These are phyloP conservation scores for Odontomachus brunneus DNA, from an alignment of 1,140 invertebrate genomes.

Conservation along the genomic window DNA sequence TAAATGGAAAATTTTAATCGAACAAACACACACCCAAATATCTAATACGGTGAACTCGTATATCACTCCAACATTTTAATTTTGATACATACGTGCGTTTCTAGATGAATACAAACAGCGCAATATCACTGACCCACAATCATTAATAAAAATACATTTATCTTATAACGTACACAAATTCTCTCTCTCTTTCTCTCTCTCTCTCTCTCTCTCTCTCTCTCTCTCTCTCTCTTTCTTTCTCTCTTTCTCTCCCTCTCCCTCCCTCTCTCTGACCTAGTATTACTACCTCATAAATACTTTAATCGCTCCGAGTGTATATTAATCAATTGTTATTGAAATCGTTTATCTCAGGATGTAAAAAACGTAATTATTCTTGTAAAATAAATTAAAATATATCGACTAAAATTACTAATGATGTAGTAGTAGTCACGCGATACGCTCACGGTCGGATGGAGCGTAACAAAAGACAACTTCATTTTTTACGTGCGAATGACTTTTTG, in stretches of 20 bases:
- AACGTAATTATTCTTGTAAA: constrained; percentile 42
- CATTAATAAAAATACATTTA: too few species aligned
- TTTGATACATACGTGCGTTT: neutral
- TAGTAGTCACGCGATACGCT: neutral
- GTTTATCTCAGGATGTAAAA: constrained; percentile 14
- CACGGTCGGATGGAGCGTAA: neutral
- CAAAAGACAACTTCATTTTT: constrained; percentile 4
- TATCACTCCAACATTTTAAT: neutral
- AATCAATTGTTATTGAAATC: constrained; percentile 2
- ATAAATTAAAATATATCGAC: constrained; percentile 3
- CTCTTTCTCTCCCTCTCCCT: too few species aligned
- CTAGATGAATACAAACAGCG: constrained; percentile 1
- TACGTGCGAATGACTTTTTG: neutral
- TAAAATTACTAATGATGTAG: constrained; percentile 8
- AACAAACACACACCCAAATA: neutral
- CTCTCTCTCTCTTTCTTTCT: too few species aligned
- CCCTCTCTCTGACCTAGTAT: too few species aligned
- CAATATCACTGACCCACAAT: neutral
- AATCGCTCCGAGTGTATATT: constrained; percentile 21
- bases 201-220: too few species aligned
- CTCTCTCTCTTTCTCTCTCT: too few species aligned
- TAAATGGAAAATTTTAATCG: constrained; percentile 36
- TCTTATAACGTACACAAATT: too few species aligned
- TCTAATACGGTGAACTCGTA: neutral
- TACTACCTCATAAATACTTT: constrained; percentile 7